A percentile compares a stretch with the other conserved stretches of the same genome.
phyloP scores from a whole-genome alignment of 1,140 invertebrate species.

The Drosophila equinoxialis region DNA sequence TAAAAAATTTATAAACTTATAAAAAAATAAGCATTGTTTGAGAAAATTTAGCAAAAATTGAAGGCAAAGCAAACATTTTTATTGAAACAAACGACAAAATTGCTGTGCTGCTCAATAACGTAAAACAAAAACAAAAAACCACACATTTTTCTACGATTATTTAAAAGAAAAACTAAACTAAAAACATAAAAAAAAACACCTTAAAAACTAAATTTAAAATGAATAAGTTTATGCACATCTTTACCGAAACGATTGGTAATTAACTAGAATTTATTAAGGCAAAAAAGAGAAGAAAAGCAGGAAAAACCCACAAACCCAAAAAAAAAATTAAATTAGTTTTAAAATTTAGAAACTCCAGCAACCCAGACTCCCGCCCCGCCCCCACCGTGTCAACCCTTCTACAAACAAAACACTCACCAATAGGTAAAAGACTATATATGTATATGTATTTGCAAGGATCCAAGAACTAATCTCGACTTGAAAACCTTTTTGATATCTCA shows the following conservation, averaged over 20 bases:
- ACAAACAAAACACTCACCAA: neutral
- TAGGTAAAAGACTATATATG: neutral
- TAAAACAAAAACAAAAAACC: slow-evolving; percentile 26
- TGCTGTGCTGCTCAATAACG: slow-evolving; percentile 81
- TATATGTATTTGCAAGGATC: too few relatives aligned
- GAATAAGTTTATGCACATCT: slow-evolving; percentile 76
- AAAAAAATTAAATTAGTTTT: slow-evolving; percentile 26
- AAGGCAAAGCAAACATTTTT: slow-evolving; percentile 73
- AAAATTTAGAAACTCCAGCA: neutral
- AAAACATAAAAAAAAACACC: slow-evolving; percentile 46
- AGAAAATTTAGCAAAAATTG: slow-evolving; percentile 61
- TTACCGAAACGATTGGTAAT: slow-evolving; percentile 81
- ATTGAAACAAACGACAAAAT: slow-evolving; percentile 70
- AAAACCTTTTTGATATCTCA: neutral
- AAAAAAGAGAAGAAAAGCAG: slow-evolving; percentile 34
- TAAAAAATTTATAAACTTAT: slow-evolving; percentile 45
- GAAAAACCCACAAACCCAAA: neutral
- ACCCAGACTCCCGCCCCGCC: too few relatives aligned
- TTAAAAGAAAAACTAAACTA: slow-evolving; percentile 49
- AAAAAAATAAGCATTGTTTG: slow-evolving; percentile 36
- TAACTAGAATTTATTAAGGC: slow-evolving; percentile 71
- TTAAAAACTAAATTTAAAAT: slow-evolving; percentile 49
- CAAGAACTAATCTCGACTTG: too few relatives aligned
- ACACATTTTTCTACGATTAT: slow-evolving; percentile 65
- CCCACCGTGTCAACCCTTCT: neutral